Evolutionary conservation across 2,888 invertebrate species (phyloP).

Genomic region (Rhorus exstirpatorius): DNA sequence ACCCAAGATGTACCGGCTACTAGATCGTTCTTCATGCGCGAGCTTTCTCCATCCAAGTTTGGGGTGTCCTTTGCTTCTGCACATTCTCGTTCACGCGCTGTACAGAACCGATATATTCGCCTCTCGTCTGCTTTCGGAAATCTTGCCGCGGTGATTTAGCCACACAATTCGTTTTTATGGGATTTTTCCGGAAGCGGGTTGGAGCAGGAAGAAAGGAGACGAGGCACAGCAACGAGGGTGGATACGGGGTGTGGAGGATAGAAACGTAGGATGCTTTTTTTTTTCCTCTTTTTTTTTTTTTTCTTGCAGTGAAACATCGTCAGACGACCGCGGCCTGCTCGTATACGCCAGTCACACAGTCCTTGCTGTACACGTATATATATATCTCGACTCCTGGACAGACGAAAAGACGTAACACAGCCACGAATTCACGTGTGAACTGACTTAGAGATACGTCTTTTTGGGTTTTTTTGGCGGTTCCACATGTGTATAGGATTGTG

Average conservation of each 20-base stretch:
- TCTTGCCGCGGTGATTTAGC: slow-evolving; percentile 77
- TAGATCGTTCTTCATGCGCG: slow-evolving; percentile 69
- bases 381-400: neutral
- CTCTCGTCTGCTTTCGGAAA: slow-evolving; percentile 71
- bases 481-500: neutral
- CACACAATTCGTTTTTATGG: slow-evolving; percentile 78
- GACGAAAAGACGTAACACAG: neutral
- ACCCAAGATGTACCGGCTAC: slow-evolving; percentile 54
- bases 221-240: slow-evolving; percentile 41
- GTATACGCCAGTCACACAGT: neutral
- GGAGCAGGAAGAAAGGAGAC: slow-evolving; percentile 49
- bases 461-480: neutral
- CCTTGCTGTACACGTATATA: slow-evolving; percentile 7
- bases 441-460: neutral
- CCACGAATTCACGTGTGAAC: neutral
- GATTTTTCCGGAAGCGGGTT: slow-evolving; percentile 65
- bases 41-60: slow-evolving; percentile 49
- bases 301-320: slow-evolving; percentile 51
- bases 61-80: slow-evolving; percentile 39
- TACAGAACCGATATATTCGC: slow-evolving; percentile 60
- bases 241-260: slow-evolving; percentile 57
- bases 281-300: slow-evolving; percentile 18
- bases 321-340: slow-evolving; percentile 22
- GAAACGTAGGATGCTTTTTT: slow-evolving; percentile 58
- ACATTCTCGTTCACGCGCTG: slow-evolving; percentile 39